Percentiles rank a stretch among this genome's conserved stretches.
These are phyloP conservation scores for Galerucella nymphaeae DNA, from an alignment of 2,888 invertebrate genomes.

Conservation along the genomic window DNA sequence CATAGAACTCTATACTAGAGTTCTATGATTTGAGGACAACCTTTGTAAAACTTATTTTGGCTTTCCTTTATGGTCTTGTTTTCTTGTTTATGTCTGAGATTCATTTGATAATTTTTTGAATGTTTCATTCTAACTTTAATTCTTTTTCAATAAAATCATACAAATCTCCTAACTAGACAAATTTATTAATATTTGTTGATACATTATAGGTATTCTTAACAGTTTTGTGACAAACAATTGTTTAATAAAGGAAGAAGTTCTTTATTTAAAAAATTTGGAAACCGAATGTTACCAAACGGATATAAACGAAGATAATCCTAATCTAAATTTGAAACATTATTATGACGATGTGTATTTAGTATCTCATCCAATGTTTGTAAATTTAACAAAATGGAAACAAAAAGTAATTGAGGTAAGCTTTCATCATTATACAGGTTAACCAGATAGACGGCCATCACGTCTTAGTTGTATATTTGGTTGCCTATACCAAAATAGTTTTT, in stretches of 20 bases:
- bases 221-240: constrained; percentile 59
- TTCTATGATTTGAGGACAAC: too few species aligned
- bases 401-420: constrained; percentile 51
- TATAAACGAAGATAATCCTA: constrained; percentile 56
- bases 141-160: too few species aligned
- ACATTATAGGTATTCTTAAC: constrained; percentile 57
- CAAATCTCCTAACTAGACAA: too few species aligned
- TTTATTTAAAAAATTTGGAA: constrained; percentile 65
- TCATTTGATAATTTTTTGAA: too few species aligned
- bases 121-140: too few species aligned
- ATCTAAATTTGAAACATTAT: constrained; percentile 60
- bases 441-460: background rate
- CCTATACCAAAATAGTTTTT: constrained; percentile 19
- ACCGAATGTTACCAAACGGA: constrained; percentile 62
- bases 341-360: constrained; percentile 56
- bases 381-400: constrained; percentile 51
- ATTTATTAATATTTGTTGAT: background rate
- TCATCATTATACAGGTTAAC: too few species aligned
- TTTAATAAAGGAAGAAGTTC: constrained; percentile 60
- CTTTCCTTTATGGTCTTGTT: too few species aligned
- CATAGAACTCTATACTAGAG: too few species aligned
- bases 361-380: constrained; percentile 53
- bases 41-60: too few species aligned
- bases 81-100: too few species aligned
- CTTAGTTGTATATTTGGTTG: background rate